Base-by-base conservation (phyloP, 2,888 invertebrate species). In the Cheilosia variabilis region DNA sequence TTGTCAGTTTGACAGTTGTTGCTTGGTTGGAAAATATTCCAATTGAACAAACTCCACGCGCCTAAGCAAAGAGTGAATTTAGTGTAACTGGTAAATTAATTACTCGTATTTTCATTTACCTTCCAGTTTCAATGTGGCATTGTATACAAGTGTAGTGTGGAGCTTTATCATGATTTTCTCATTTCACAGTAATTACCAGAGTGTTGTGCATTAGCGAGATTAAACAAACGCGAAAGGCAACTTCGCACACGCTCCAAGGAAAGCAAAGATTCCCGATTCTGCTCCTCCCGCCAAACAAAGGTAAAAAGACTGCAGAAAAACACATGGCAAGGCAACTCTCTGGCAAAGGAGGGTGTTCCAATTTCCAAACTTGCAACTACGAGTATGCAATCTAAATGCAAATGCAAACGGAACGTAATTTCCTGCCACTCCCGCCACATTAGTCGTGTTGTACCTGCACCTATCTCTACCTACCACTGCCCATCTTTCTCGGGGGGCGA, bases 391-490 rank as follows among this genome's bases (percentile, higher is more conserved):
- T 84, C 75, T 84, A 84, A 84, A 84, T 84, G 84, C 84, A 84
- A 84, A 84, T 84, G 73, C 83, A 75, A 68, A 84, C 73, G 65
- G 50, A 80, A 84, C 47, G 75, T 80, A 80, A 84, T 84, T 75
- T 84, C 80, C 84, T 84, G 84, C 60, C 84, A 84, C 75, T 75
- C 84, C 58, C 19, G 19, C 75, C 80, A 58, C 75, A 80, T 76
- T 84, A 75, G 57, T 66, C 84, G 80, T 80, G 84, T 80, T 60
- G 80, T 76, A 76, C 80, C 84, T 58, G 95, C 95, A 0, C 88
- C 87, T 87, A 0, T 89, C 87, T 5, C 91, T 91, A 89, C 31
- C 41, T 7, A 24, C 1, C 78, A 19, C 50, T 10, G 22, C n/a
- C 24, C 43, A n/a, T 45, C 47, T 9, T 1, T 34, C 10, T 31